These are phyloP conservation scores for Diglossa cyanea DNA, from an alignment of 2,797 vertebrate genomes.

Conservation along the genomic window DNA sequence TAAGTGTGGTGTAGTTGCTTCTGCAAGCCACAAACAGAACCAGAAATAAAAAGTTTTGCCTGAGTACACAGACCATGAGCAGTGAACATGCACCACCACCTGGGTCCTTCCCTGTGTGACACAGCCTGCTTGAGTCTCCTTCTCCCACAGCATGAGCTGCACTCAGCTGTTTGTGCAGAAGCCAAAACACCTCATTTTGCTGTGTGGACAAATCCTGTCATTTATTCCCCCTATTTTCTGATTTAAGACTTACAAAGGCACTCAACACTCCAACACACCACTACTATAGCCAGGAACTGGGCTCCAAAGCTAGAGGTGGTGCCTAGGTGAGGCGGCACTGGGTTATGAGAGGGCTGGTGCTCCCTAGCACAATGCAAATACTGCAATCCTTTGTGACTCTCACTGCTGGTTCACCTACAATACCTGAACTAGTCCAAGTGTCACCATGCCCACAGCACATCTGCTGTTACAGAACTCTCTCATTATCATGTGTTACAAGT, in stretches of 20 bases:
- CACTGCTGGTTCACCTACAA: not conserved
- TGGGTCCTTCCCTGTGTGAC: not conserved
- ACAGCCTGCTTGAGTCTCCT: not conserved
- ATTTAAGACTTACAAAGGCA: not conserved
- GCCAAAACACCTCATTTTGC: not conserved
- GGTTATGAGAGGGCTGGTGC: not conserved
- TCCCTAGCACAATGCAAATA: not conserved
- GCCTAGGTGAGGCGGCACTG: not conserved
- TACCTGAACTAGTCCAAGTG: not conserved
- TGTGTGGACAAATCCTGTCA: not conserved
- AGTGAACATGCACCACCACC: not conserved
- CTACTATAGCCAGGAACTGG: not conserved
- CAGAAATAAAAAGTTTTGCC: not conserved
- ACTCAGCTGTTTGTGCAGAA: not conserved
- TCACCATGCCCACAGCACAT: not conserved
- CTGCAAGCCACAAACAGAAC: not conserved
- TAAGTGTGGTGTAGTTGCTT: not conserved
- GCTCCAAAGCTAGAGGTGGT: not conserved
- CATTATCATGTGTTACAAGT: not conserved
- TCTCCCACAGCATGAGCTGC: not conserved
- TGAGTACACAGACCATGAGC: accelerated
- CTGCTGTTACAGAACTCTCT: not conserved
- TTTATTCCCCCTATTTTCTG: not conserved
- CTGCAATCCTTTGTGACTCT: not conserved
- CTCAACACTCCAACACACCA: not conserved